Evolutionary conservation across 1,140 invertebrate species (phyloP).

Genomic region (Lordiphosa clarofinis): DNA sequence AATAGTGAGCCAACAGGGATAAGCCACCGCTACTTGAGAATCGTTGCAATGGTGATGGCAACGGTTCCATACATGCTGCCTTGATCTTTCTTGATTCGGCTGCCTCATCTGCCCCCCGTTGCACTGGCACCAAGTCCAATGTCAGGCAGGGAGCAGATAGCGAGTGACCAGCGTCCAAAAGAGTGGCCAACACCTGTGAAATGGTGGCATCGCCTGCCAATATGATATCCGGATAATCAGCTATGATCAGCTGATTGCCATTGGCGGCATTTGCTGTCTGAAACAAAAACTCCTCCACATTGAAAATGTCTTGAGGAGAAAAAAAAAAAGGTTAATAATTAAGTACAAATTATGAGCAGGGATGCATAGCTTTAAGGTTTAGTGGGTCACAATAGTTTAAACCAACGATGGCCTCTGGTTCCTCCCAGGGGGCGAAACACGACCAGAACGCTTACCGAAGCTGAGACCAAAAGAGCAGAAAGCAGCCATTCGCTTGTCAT

Average conservation of each 20-base stretch:
- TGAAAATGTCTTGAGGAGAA: conserved; percentile 51
- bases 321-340: background rate
- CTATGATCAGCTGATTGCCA: conserved; percentile 69
- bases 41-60: conserved; percentile 84
- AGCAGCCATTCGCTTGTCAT: no score
- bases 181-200: conserved; percentile 83
- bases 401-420: no score
- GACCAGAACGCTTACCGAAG: no score
- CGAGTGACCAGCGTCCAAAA: conserved; percentile 82
- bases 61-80: conserved; percentile 64
- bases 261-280: conserved; percentile 46
- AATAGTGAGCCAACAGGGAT: conserved; percentile 90
- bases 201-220: conserved; percentile 83
- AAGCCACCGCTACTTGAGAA: conserved; percentile 93
- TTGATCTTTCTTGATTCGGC: conserved; percentile 44
- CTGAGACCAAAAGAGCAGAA: no score
- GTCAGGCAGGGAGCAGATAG: conserved; percentile 82
- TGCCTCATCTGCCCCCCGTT: conserved; percentile 28
- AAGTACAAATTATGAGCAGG: background rate
- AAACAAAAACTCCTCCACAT: conserved; percentile 63
- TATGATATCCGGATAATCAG: conserved; percentile 80
- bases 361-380: background rate
- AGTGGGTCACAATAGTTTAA: no score
- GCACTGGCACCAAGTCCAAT: conserved; percentile 67
- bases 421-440: no score